Percentiles rank a stretch among this genome's conserved stretches.
These are phyloP conservation scores for Eubasilissa regina DNA, from an alignment of 1,140 invertebrate species.

Conservation along the genomic window DNA sequence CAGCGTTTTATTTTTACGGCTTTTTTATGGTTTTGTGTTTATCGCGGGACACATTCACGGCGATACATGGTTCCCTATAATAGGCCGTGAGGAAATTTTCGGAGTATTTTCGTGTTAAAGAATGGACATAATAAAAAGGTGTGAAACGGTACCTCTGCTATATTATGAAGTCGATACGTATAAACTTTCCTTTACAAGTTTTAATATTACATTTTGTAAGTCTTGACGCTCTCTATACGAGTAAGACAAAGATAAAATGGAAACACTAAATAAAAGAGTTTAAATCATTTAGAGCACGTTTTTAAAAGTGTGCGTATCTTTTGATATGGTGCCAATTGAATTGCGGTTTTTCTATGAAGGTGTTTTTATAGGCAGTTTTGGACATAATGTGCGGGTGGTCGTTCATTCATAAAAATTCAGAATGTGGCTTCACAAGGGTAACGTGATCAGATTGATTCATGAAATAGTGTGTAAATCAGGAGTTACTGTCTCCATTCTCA, in stretches of 20 bases:
- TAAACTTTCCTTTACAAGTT: too few species aligned
- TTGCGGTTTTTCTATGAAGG: too few species aligned
- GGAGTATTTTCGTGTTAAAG: neutral
- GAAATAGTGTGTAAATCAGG: neutral
- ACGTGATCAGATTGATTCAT: constrained; percentile 17
- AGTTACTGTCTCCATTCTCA: too few species aligned
- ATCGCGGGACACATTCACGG: constrained; percentile 10
- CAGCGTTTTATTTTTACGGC: constrained; percentile 38
- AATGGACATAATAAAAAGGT: constrained; percentile 1
- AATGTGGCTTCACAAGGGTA: neutral
- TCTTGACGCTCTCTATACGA: neutral
- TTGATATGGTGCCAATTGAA: too few species aligned
- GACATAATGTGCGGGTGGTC: constrained; percentile 10
- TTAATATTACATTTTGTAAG: too few species aligned
- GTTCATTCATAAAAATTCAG: constrained; percentile 19
- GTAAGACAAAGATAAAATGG: neutral
- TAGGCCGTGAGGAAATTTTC: neutral
- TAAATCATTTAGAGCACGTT: too few species aligned
- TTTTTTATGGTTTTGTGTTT: constrained; percentile 36
- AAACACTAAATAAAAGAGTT: too few species aligned
- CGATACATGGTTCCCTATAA: neutral
- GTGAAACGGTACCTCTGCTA: neutral
- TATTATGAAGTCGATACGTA: neutral
- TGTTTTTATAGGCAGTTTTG: neutral
- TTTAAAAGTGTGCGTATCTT: too few species aligned